Percentiles rank a stretch among this genome's conserved stretches.
These are phyloP conservation scores for Hirtodrosophila duncani DNA, from an alignment of 2,888 invertebrate species.

Conservation along the genomic window DNA sequence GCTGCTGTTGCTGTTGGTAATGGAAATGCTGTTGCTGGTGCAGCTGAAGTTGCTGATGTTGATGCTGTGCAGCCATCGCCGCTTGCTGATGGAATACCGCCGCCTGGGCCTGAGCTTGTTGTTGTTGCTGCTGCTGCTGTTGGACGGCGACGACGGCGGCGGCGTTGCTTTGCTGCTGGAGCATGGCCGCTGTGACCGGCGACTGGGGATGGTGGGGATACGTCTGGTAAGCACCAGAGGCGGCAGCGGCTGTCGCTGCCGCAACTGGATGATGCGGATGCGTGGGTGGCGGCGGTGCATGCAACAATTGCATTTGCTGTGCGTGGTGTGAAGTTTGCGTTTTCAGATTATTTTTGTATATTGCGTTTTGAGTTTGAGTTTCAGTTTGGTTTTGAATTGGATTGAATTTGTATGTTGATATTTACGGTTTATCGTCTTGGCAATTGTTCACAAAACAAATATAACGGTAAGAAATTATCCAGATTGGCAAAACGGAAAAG, in stretches of 20 bases:
- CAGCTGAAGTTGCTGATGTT: conserved; percentile 61
- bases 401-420: conserved; percentile 3
- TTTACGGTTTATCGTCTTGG: no score
- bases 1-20: conserved; percentile 44
- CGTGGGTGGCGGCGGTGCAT: conserved; percentile 75
- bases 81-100: conserved; percentile 50
- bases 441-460: no score
- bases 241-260: conserved; percentile 47
- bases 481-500: no score
- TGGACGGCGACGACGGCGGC: conserved; percentile 58
- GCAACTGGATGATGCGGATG: conserved; percentile 70
- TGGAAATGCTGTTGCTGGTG: conserved; percentile 67
- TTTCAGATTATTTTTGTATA: conserved; percentile 64
- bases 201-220: no score
- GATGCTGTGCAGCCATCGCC: conserved; percentile 32
- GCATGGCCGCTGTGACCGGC: conserved; percentile 47
- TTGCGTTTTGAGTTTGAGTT: conserved; percentile 38
- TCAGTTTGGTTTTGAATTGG: conserved; percentile 49
- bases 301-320: conserved; percentile 79
- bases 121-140: conserved; percentile 58
- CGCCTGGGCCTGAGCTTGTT: conserved; percentile 49
- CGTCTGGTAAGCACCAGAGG: conserved; percentile 49
- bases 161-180: conserved; percentile 60
- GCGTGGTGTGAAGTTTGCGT: conserved; percentile 62
- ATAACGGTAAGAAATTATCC: no score